A percentile compares a stretch with the other conserved stretches of the same genome.
phyloP scores from a whole-genome alignment of 2,113 vertebrate genomes.

The Cyanoramphus novaezelandiae region DNA sequence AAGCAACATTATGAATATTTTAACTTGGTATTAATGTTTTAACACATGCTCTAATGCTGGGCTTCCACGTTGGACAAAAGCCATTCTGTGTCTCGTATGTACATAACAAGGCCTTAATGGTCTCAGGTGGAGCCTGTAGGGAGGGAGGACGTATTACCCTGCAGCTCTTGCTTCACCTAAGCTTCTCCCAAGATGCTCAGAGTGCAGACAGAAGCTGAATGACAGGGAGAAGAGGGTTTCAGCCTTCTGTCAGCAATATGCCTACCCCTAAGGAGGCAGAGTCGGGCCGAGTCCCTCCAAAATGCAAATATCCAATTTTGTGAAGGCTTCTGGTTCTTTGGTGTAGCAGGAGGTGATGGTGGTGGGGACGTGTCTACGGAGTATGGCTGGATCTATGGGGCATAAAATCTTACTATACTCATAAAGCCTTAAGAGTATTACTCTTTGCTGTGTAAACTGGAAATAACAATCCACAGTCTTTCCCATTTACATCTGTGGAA shows the following conservation, averaged over 20 bases:
- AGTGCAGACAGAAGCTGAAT: neutral
- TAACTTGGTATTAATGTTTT: neutral
- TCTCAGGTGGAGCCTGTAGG: neutral
- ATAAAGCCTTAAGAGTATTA: neutral
- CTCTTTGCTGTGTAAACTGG: neutral
- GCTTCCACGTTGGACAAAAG: neutral
- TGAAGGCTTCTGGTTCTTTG: neutral
- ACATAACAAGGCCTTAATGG: neutral
- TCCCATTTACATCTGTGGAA: neutral
- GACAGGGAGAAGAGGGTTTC: neutral
- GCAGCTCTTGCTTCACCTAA: neutral
- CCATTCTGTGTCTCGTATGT: neutral
- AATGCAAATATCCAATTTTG: neutral
- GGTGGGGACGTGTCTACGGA: neutral
- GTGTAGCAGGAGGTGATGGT: neutral
- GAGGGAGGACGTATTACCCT: neutral
- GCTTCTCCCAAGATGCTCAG: neutral
- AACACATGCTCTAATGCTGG: neutral
- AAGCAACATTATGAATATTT: neutral
- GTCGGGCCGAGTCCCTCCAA: neutral
- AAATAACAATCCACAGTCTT: neutral
- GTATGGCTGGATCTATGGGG: neutral
- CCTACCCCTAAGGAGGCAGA: neutral
- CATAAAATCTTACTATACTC: neutral
- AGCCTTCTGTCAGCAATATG: accelerated